Percentiles rank a stretch among this genome's conserved stretches.
These are phyloP conservation scores for Eumerus sabulonum DNA, from an alignment of 2,888 invertebrate species.

Conservation along the genomic window DNA sequence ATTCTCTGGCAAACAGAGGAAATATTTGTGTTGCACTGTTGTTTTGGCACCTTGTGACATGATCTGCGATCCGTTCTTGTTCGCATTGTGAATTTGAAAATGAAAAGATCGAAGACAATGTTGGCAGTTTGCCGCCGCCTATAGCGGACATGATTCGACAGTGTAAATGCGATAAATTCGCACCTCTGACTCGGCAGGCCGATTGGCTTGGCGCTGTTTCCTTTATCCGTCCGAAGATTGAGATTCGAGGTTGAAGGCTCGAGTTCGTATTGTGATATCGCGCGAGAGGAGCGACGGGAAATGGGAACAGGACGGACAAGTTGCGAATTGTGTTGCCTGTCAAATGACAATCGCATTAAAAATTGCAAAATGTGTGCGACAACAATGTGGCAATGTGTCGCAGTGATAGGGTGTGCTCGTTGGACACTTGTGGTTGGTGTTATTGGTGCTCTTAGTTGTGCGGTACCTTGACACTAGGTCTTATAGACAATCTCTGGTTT, in stretches of 20 bases:
- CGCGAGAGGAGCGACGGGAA: constrained; percentile 11
- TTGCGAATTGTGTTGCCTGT: constrained; percentile 71
- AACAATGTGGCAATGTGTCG: constrained; percentile 50
- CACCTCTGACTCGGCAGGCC: constrained; percentile 8
- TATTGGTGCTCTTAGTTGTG: constrained; percentile 5
- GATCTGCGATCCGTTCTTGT: constrained; percentile 35
- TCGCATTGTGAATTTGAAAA: constrained; percentile 38
- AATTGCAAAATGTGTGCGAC: constrained; percentile 68
- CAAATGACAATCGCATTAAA: constrained; percentile 71
- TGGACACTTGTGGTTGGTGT: too few species aligned
- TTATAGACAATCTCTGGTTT: constrained; percentile 12
- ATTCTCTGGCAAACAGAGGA: constrained; percentile 2
- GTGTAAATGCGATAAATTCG: constrained; percentile 55
- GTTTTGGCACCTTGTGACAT: constrained; percentile 30
- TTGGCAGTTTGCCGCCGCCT: constrained; percentile 43
- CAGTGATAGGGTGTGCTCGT: constrained; percentile 44
- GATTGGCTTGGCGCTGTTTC: constrained; percentile 7
- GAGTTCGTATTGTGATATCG: constrained; percentile 39
- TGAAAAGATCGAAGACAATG: constrained; percentile 35
- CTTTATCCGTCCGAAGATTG: constrained; percentile 31
- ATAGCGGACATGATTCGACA: constrained; percentile 52
- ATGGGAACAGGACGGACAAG: constrained; percentile 33
- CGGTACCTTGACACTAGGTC: constrained; percentile 28
- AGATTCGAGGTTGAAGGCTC: constrained; percentile 15
- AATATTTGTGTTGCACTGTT: constrained; percentile 29